Percentiles rank a stretch among this genome's conserved stretches.
Conservation (phyloP, 1,140 invertebrate genomes). For the Zaprionus kolodkinae region DNA sequence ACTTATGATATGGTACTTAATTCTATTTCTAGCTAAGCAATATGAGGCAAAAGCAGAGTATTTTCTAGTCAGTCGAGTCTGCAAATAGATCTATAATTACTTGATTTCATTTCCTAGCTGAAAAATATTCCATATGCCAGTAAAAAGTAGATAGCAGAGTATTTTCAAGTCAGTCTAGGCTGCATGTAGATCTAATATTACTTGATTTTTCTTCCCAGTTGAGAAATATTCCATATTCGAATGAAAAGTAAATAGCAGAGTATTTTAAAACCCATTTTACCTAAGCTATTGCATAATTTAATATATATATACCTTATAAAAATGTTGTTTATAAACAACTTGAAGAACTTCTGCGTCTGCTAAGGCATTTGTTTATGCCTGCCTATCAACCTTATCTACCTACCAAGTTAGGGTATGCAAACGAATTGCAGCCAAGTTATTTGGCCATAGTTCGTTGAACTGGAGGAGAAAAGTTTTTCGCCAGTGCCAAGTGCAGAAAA, state of each 20-base stretch:
- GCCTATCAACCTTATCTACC: neutral
- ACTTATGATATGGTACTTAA: too few relatives aligned
- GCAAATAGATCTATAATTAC: too few relatives aligned
- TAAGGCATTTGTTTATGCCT: neutral
- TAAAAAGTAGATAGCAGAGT: too few relatives aligned
- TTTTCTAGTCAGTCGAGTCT: too few relatives aligned
- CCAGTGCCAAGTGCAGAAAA: slow-evolving; percentile 60
- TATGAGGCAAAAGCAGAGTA: too few relatives aligned
- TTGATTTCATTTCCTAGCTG: too few relatives aligned
- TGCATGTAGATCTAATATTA: too few relatives aligned
- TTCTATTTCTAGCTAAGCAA: too few relatives aligned
- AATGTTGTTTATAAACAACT: neutral
- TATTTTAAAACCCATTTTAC: neutral
- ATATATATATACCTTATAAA: neutral
- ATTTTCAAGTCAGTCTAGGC: too few relatives aligned
- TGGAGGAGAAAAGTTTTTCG: slow-evolving; percentile 34
- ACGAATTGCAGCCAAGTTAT: slow-evolving; percentile 35
- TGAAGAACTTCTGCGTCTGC: neutral
- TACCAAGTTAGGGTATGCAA: neutral
- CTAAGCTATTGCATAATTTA: neutral
- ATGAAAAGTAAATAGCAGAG: neutral
- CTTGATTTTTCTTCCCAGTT: too few relatives aligned
- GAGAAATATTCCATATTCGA: too few relatives aligned
- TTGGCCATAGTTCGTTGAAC: slow-evolving; percentile 46
- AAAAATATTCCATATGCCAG: too few relatives aligned